Conservation (phyloP, 2,797 vertebrate species). For the Saguinus oedipus region DNA sequence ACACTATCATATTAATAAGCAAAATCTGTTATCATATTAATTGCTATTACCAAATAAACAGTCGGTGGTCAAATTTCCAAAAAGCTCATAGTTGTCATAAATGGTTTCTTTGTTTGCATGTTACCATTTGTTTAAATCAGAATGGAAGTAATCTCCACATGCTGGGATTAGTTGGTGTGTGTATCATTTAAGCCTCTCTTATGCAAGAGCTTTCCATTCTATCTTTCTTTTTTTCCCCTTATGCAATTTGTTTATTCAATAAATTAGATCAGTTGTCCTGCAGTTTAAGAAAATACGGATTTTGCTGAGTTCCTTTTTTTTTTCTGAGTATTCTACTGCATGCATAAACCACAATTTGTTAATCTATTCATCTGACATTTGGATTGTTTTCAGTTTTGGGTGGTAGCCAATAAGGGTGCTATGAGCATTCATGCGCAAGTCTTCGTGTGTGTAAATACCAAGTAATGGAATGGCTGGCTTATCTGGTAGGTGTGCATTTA, state of each 20-base stretch:
- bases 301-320: neutral
- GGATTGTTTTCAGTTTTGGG: neutral
- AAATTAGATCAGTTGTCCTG: neutral
- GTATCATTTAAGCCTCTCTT: neutral
- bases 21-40: neutral
- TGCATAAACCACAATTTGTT: neutral
- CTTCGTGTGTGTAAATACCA: neutral
- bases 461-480: neutral
- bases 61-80: neutral
- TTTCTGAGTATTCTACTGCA: neutral
- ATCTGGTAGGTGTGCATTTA: neutral
- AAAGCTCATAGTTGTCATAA: neutral
- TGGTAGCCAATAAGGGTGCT: neutral
- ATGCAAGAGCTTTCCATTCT: neutral
- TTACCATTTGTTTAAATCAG: neutral
- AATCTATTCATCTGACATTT: neutral
- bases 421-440: neutral
- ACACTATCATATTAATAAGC: neutral
- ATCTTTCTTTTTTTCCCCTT: neutral
- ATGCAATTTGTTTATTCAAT: neutral
- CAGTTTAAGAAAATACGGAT: neutral
- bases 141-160: neutral
- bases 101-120: constrained; percentile 1
- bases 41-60: neutral
- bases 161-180: neutral